A percentile compares a stretch with the other conserved stretches of the same genome.
These are phyloP conservation scores for Lagocephalus sceleratus DNA, from an alignment of 2,797 vertebrate species.

Conservation along the genomic window DNA sequence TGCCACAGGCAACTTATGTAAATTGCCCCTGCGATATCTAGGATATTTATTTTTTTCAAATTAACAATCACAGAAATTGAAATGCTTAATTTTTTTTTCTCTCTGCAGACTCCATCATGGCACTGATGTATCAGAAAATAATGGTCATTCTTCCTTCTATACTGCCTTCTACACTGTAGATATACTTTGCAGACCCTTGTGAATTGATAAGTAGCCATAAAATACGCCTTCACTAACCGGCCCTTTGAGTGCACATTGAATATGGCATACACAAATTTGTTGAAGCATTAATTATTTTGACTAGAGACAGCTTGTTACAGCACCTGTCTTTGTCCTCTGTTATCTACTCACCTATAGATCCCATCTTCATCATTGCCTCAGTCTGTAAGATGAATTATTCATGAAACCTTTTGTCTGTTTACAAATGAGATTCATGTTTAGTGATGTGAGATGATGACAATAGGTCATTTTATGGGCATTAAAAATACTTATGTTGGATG, in stretches of 20 bases:
- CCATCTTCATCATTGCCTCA: constrained; percentile 15
- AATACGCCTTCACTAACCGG: constrained; percentile 37
- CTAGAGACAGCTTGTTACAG: neutral
- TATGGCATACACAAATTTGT: constrained; percentile 23
- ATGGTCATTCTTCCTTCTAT: constrained; percentile 33
- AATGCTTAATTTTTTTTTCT: neutral
- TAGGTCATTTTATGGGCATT: neutral
- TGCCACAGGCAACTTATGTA: constrained; percentile 26
- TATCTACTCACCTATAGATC: constrained; percentile 3
- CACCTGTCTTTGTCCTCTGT: constrained; percentile 12
- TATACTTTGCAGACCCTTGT: constrained; percentile 32
- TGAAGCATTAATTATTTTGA: constrained; percentile 6
- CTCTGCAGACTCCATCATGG: constrained; percentile 3
- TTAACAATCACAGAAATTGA: constrained; percentile 4
- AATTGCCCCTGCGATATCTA: constrained; percentile 25
- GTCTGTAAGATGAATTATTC: constrained; percentile 29
- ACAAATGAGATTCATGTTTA: constrained; percentile 16
- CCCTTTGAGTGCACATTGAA: constrained; percentile 27
- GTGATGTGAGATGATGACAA: neutral
- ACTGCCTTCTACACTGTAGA: constrained; percentile 20
- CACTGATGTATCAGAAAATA: constrained; percentile 21
- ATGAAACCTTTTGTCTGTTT: constrained; percentile 13
- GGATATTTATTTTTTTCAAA: neutral
- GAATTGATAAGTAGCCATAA: constrained; percentile 38
- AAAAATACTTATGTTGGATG: too few species aligned